Conservation (phyloP, 2,888 invertebrate genomes). For the Dynastes grantii region DNA sequence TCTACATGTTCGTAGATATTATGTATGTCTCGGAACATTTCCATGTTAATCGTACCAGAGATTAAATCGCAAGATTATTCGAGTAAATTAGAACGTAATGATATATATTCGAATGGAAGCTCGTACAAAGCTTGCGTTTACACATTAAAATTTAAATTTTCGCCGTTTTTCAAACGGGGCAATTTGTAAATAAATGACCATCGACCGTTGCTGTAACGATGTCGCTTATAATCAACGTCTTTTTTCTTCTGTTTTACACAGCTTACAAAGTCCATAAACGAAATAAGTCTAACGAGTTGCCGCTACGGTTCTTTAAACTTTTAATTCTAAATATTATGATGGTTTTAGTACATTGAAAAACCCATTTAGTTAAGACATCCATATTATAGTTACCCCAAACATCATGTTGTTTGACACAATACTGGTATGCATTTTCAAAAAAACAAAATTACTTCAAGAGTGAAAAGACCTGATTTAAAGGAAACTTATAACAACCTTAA, state of each 20-base stretch:
- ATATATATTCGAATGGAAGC: conserved; percentile 26
- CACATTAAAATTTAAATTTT: conserved; percentile 23
- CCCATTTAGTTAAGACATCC: too few species aligned
- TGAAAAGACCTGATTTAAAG: too few species aligned
- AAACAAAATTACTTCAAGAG: too few species aligned
- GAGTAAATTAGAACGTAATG: conserved; percentile 35
- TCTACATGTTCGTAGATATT: not conserved
- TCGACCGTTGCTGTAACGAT: not conserved
- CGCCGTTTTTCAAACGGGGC: conserved; percentile 12
- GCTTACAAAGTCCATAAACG: not conserved
- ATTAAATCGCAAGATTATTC: conserved; percentile 39
- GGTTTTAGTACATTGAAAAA: too few species aligned
- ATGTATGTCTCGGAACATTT: conserved; percentile 18
- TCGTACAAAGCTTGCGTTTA: conserved; percentile 15
- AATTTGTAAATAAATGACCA: conserved; percentile 29
- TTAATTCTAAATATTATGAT: too few species aligned
- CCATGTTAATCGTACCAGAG: conserved; percentile 32
- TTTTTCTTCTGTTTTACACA: not conserved
- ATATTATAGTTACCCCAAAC: too few species aligned
- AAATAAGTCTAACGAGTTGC: not conserved
- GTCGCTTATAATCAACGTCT: conserved; percentile 7
- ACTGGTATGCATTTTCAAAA: too few species aligned
- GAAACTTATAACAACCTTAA: too few species aligned
- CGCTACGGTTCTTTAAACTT: not conserved
- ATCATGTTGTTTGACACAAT: too few species aligned